A percentile compares a stretch with the other conserved stretches of the same genome.
Conservation (phyloP, 1,140 invertebrate genomes). For the Littorina saxatilis region DNA sequence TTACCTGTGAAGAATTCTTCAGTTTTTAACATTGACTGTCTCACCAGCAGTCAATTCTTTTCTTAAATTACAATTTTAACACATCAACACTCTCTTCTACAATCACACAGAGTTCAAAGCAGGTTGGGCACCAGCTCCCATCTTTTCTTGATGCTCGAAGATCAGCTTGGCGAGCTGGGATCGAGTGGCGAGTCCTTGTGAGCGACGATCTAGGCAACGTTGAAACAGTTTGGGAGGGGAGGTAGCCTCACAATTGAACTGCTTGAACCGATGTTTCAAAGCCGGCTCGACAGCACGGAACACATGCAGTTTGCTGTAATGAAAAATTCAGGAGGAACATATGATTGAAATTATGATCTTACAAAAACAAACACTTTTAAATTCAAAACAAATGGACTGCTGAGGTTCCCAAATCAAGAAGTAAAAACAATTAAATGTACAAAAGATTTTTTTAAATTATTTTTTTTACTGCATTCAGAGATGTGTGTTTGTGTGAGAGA, state of each 20-base stretch:
- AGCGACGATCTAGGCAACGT: constrained; percentile 65
- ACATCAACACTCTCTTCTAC: no score
- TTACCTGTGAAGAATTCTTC: no score
- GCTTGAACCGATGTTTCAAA: constrained; percentile 80
- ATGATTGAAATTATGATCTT: no score
- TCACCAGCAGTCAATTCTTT: no score
- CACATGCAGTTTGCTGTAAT: constrained; percentile 78
- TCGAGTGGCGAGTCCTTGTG: constrained; percentile 70
- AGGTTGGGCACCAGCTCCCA: background rate
- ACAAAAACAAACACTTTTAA: background rate
- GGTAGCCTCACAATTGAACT: constrained; percentile 68
- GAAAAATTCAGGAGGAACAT: background rate
- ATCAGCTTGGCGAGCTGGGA: constrained; percentile 73
- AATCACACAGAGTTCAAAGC: no score
- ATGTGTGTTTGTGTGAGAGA: no score
- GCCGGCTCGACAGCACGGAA: constrained; percentile 85
- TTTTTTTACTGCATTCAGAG: no score
- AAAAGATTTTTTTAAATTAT: no score
- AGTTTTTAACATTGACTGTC: no score
- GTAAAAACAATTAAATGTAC: background rate
- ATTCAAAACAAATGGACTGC: background rate
- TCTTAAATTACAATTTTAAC: no score
- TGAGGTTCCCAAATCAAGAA: background rate
- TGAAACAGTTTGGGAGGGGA: constrained; percentile 57
- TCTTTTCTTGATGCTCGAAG: constrained; percentile 65